Conservation (phyloP, 2,888 invertebrate species). For the Drosophila prostipennis region DNA sequence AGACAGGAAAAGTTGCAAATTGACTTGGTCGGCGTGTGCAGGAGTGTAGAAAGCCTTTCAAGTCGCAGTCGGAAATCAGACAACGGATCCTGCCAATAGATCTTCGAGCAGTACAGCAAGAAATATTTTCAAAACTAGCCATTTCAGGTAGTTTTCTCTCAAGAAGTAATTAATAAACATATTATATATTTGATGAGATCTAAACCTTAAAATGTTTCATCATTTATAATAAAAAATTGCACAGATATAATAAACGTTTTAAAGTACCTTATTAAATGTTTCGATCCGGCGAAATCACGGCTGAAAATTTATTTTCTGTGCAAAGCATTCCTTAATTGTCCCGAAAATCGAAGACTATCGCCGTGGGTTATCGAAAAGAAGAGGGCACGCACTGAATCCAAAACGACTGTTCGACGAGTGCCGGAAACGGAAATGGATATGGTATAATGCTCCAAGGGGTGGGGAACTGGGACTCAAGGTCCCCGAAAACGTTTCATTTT, state of each 20-base stretch:
- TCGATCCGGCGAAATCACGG: too few relatives aligned
- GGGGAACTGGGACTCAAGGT: conserved; percentile 54
- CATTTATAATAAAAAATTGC: too few relatives aligned
- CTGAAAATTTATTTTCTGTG: conserved; percentile 21
- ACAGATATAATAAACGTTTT: too few relatives aligned
- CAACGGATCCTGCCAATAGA: conserved; percentile 34
- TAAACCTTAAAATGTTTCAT: too few relatives aligned
- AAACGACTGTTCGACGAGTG: conserved; percentile 52
- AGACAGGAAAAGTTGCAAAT: conserved; percentile 62
- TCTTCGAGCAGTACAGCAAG: background rate
- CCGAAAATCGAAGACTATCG: conserved; percentile 20
- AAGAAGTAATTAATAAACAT: too few relatives aligned
- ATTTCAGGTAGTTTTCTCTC: too few relatives aligned
- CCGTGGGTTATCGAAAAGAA: conserved; percentile 51
- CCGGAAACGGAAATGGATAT: conserved; percentile 72
- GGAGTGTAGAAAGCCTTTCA: conserved; percentile 43
- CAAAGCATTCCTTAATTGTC: conserved; percentile 38
- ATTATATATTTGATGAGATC: too few relatives aligned
- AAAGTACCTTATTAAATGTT: too few relatives aligned
- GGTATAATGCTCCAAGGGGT: conserved; percentile 18
- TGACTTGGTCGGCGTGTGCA: conserved; percentile 53
- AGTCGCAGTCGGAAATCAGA: conserved; percentile 39
- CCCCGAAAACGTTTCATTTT: conserved; percentile 71
- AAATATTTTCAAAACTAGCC: background rate
- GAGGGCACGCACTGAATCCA: conserved; percentile 58